These are phyloP conservation scores for Salticus scenicus DNA, from an alignment of 2,888 invertebrate genomes.

Conservation along the genomic window DNA sequence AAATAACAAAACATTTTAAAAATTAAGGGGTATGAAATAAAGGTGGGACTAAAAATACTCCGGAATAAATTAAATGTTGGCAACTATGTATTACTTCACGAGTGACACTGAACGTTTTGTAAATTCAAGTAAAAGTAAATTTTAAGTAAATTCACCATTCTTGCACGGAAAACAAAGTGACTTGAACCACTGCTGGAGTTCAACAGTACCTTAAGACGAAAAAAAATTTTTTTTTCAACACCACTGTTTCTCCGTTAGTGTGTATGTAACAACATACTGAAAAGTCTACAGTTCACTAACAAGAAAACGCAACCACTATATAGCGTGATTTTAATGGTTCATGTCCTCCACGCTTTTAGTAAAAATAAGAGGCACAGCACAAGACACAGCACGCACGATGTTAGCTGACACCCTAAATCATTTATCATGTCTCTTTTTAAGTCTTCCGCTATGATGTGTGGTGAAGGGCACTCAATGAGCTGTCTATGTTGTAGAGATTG, in stretches of 20 bases:
- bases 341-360: not conserved
- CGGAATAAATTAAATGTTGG: no score
- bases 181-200: no score
- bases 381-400: not conserved
- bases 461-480: slow-evolving; percentile 57
- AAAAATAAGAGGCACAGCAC: not conserved
- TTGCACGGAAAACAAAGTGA: no score
- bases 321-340: not conserved
- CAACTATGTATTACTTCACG: no score
- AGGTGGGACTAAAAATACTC: no score
- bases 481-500: slow-evolving; percentile 52
- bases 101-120: no score
- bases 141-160: no score
- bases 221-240: no score
- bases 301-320: not conserved
- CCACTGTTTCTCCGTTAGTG: not conserved
- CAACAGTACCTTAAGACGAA: no score
- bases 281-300: slow-evolving; percentile 2
- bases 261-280: not conserved
- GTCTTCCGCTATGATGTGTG: slow-evolving; percentile 5
- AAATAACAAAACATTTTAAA: no score
- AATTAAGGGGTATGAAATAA: no score
- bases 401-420: not conserved
- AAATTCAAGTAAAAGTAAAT: no score
- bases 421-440: not conserved